These are phyloP conservation scores for Xestia sexstrigata DNA, from an alignment of 2,888 invertebrate species.

Conservation along the genomic window DNA sequence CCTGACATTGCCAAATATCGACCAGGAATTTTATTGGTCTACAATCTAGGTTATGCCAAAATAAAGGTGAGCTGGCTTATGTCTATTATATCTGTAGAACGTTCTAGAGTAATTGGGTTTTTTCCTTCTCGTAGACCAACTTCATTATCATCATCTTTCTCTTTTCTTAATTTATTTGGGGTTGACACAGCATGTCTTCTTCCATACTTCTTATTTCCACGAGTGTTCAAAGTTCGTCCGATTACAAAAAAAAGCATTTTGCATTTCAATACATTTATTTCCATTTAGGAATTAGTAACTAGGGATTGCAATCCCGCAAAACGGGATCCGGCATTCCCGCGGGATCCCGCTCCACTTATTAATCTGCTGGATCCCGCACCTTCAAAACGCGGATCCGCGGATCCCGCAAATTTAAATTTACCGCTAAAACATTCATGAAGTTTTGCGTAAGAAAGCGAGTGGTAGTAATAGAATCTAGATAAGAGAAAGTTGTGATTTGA, in stretches of 20 bases:
- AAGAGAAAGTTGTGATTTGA: too few relatives aligned
- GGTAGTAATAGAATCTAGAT: too few relatives aligned
- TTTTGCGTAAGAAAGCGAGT: too few relatives aligned
- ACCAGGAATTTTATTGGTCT: slow-evolving; percentile 14
- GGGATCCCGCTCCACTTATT: too few relatives aligned
- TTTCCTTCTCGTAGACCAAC: background rate
- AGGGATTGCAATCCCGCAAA: too few relatives aligned
- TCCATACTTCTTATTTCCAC: background rate
- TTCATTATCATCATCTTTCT: background rate
- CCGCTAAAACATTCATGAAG: too few relatives aligned
- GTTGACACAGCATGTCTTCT: background rate
- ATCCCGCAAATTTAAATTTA: too few relatives aligned
- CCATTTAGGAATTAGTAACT: background rate
- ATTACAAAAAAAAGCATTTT: slow-evolving; percentile 9
- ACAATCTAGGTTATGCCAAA: slow-evolving; percentile 5
- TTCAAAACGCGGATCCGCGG: too few relatives aligned
- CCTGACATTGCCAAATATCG: slow-evolving; percentile 32
- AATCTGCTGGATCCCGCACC: too few relatives aligned
- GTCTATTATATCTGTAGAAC: background rate
- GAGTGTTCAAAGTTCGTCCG: slow-evolving; percentile 11
- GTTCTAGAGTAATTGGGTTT: background rate
- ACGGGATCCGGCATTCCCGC: too few relatives aligned
- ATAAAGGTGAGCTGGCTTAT: background rate
- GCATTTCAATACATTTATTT: background rate
- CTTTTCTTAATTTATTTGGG: background rate